A percentile compares a stretch with the other conserved stretches of the same genome.
Evolutionary conservation across 2,797 vertebrate species (phyloP).

Genomic region (Myiotriccus ornatus): DNA sequence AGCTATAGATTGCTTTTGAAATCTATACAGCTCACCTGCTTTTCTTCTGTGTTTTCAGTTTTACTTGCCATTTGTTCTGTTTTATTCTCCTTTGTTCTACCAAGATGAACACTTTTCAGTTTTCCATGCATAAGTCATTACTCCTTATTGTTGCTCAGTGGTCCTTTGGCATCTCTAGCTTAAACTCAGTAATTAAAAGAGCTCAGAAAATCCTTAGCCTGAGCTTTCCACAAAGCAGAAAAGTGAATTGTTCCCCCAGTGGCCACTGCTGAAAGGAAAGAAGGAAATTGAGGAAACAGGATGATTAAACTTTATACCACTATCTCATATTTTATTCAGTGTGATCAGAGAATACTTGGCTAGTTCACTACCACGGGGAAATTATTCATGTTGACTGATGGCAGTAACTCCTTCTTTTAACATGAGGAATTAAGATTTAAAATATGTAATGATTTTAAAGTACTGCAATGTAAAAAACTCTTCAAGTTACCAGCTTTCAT

Average conservation of each 20-base stretch:
- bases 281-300: constrained; percentile 39
- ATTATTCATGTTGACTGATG: constrained; percentile 28
- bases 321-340: constrained; percentile 45
- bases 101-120: constrained; percentile 38
- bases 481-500: neutral
- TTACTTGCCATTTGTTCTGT: constrained; percentile 8
- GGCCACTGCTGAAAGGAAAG: constrained; percentile 20
- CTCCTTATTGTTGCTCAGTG: constrained; percentile 36
- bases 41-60: constrained; percentile 35
- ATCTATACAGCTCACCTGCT: neutral
- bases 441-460: neutral
- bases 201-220: constrained; percentile 34
- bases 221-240: constrained; percentile 17
- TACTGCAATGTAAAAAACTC: neutral
- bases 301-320: constrained; percentile 49
- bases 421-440: neutral
- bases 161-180: constrained; percentile 28
- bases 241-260: constrained; percentile 35
- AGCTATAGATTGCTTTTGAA: constrained; percentile 18
- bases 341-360: constrained; percentile 24
- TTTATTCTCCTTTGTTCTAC: constrained; percentile 45
- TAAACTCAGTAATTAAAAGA: constrained; percentile 53
- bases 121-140: constrained; percentile 49
- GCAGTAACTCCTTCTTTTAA: neutral
- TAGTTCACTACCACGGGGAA: neutral